Conservation (phyloP, 2,113 vertebrate genomes). For the Pseudonaja textilis region DNA sequence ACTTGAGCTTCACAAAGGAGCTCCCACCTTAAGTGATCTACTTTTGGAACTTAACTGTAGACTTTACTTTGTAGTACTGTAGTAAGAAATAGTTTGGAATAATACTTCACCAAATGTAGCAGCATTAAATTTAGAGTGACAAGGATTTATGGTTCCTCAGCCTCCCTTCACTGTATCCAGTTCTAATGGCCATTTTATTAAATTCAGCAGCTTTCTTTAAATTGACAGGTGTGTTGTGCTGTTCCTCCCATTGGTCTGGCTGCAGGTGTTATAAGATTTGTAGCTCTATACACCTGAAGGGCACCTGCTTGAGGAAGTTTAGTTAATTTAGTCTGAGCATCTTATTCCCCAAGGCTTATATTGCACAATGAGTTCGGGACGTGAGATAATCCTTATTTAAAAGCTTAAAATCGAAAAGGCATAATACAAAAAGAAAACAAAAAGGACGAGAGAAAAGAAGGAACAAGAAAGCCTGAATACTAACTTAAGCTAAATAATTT, state of each 20-base stretch:
- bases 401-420: not conserved
- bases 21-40: not conserved
- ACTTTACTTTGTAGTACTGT: not conserved
- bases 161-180: not conserved
- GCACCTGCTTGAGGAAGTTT: not conserved
- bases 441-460: not conserved
- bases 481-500: not conserved
- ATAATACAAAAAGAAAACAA: not conserved
- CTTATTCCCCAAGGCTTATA: not conserved
- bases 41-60: not conserved
- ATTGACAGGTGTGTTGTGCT: not conserved
- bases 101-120: not conserved
- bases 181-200: not conserved
- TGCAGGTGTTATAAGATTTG: not conserved
- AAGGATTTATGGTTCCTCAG: not conserved
- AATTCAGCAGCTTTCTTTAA: not conserved
- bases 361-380: not conserved
- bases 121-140: not conserved
- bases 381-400: not conserved
- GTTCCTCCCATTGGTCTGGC: not conserved
- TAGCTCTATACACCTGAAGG: not conserved
- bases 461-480: not conserved
- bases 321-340: not conserved
- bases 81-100: not conserved
- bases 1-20: not conserved